phyloP scores from a whole-genome alignment of 2,113 vertebrate species.

The Dromas ardeola region DNA sequence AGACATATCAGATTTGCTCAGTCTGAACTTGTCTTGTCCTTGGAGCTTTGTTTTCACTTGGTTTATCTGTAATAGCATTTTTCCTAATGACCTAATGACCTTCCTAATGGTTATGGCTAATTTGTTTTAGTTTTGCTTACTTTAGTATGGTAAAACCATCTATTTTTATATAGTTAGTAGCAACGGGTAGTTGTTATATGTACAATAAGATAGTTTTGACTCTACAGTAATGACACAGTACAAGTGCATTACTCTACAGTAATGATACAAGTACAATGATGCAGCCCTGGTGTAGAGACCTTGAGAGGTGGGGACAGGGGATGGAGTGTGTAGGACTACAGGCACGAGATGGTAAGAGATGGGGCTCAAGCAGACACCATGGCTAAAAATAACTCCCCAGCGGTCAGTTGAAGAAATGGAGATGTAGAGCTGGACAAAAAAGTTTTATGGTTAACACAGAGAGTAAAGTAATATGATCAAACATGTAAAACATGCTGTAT shows the following conservation, averaged over 20 bases:
- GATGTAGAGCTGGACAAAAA: background rate
- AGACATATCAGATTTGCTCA: background rate
- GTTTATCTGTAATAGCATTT: background rate
- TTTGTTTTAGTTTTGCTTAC: background rate
- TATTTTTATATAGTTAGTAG: background rate
- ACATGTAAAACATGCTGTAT: background rate
- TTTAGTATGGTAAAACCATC: background rate
- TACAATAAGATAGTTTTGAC: background rate
- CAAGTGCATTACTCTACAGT: background rate
- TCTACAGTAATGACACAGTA: background rate
- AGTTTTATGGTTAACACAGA: background rate
- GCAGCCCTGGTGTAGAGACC: background rate
- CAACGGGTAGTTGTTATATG: background rate
- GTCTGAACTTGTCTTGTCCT: background rate
- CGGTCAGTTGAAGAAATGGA: background rate
- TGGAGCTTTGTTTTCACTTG: background rate
- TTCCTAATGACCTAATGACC: background rate
- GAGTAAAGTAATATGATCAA: background rate
- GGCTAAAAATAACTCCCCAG: background rate
- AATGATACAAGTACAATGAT: background rate
- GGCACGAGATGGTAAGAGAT: background rate
- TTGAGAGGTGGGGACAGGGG: background rate
- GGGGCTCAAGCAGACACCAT: background rate
- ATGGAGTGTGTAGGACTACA: background rate
- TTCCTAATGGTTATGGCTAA: background rate